Evolutionary conservation across 2,113 vertebrate genomes (phyloP).

Genomic region (Grantiella picta): DNA sequence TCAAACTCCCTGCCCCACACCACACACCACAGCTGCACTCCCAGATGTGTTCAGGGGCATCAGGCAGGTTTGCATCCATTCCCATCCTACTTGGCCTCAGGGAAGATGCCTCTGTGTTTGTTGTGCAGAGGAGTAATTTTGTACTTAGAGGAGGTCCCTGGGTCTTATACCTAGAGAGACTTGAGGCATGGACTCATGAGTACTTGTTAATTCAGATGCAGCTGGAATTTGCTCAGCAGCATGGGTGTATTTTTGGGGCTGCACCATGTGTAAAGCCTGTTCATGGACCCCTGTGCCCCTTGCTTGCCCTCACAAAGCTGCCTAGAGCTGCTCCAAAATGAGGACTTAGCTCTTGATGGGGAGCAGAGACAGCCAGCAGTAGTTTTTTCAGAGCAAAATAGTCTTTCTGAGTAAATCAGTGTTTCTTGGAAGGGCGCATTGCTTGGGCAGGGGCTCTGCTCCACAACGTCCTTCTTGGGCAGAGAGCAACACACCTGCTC

Average conservation of each 20-base stretch:
- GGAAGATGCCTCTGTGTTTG: neutral
- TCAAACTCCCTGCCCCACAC: neutral
- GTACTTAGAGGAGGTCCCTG: neutral
- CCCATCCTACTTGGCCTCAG: neutral
- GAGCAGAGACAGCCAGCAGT: neutral
- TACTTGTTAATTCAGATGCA: neutral
- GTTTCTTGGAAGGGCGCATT: fast-evolving
- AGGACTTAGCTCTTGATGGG: neutral
- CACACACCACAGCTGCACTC: neutral
- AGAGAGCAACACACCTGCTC: neutral
- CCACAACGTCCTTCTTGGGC: neutral
- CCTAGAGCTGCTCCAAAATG: neutral
- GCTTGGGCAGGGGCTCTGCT: neutral
- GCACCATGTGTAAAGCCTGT: neutral
- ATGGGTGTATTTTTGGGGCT: neutral
- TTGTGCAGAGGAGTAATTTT: neutral
- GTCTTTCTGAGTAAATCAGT: neutral
- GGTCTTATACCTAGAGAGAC: neutral
- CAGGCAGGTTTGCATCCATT: neutral
- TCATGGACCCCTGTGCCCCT: neutral
- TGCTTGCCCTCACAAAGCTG: fast-evolving
- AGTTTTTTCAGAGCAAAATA: neutral
- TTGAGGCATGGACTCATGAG: neutral
- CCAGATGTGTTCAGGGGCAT: neutral
- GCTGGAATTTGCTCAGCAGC: neutral